A percentile compares a stretch with the other conserved stretches of the same genome.
Conservation (phyloP, 23 tunicate genomes). For the Styela plicata region DNA sequence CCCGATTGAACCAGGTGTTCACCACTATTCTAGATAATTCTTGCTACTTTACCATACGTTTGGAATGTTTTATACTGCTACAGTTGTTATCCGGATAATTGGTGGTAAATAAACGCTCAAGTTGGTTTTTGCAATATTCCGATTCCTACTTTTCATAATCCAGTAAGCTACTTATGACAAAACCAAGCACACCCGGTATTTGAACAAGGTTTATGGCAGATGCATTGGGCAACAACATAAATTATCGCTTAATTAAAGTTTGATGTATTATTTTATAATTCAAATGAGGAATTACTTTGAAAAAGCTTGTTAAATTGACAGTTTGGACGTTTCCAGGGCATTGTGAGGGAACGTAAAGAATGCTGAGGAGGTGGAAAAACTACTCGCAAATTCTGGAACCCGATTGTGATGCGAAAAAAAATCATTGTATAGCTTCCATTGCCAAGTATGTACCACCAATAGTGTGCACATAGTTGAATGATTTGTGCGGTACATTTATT, state of each 20-base stretch:
- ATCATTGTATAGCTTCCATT: too few species aligned
- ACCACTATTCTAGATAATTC: neutral
- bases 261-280: neutral
- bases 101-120: slow-evolving; percentile 9
- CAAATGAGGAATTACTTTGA: too few species aligned
- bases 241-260: neutral
- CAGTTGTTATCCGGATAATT: slow-evolving; percentile 16
- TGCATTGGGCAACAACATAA: neutral
- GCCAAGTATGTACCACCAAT: too few species aligned
- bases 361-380: too few species aligned
- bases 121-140: neutral
- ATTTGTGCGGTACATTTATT: too few species aligned
- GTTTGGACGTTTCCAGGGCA: too few species aligned
- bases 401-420: too few species aligned
- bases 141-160: slow-evolving; percentile 3
- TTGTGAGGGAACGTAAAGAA: too few species aligned
- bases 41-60: neutral
- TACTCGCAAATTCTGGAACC: too few species aligned
- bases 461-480: too few species aligned
- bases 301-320: too few species aligned
- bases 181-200: neutral
- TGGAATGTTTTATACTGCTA: slow-evolving; percentile 5
- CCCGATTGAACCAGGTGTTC: slow-evolving; percentile 31
- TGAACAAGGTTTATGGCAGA: neutral
- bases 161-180: neutral